Base-by-base conservation (phyloP, 1,140 invertebrate species). In the Frieseomelitta varia region DNA sequence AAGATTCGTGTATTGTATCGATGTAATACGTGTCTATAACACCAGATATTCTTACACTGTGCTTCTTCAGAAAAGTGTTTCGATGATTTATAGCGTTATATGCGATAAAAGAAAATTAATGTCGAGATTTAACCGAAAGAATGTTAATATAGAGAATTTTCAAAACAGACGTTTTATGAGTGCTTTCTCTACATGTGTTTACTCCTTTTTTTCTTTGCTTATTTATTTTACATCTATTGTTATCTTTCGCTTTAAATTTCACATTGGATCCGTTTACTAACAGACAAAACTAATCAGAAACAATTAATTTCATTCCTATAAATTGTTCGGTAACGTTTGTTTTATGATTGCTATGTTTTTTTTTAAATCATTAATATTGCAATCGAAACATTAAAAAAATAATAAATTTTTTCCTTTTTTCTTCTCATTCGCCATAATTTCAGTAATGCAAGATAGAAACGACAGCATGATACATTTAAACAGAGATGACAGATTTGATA, bases 141-240 rank as follows among this genome's bases (percentile, higher is more conserved):
- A 72, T 79, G 81, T 84, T 84, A 84, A 84, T 84, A 84, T 84
- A 84, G 81, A 84, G 47, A 84, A 84, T 79, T 84, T 79, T 84
- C 76, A 84, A 84, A 84, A 76, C 81, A 84, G 56, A 84, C 67
- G 71, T 79, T 79, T 34, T 79, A 67, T 72, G 81, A 79, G 81
- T 79, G 81, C 76, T 79, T 79, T 79, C 55, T 79, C 71, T 84
- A 79, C 67, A 79, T 58, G 56, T 79, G 34, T 79, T 30, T 84
- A 72, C 67, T 84, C 67, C 75, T 84, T 68, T 69, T 67, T 79
- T 79, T 72, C 39, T 77, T 77, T 82, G 74, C 61, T 61, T 56
- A 55, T 78, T 56, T 14, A 68, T 34, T 24, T 47, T 65, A 77
- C 71, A 21, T 81, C 65, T 65, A 55, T 39, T 21, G 73, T 81